Conservation (phyloP, 2,888 invertebrate genomes). For the Sycophila texana region DNA sequence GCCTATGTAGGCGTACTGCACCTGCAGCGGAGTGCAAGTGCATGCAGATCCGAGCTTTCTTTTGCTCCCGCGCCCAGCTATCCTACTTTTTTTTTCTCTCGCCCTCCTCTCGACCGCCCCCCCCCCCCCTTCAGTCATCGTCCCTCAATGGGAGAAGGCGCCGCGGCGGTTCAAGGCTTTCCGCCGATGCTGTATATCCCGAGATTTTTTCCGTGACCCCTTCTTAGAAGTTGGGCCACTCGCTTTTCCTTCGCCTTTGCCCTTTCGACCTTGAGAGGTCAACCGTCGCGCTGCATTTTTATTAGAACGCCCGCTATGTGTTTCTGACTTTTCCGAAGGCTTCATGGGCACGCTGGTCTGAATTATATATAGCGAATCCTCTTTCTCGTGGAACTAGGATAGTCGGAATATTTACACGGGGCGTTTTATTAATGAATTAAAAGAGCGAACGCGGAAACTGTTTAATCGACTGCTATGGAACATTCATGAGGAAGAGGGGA, state of each 20-base stretch:
- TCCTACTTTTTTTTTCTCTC: not conserved
- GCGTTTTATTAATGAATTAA: no score
- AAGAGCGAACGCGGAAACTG: no score
- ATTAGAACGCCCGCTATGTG: not conserved
- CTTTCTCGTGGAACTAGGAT: no score
- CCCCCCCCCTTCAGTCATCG: not conserved
- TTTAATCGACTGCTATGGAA: no score
- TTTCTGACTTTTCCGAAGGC: no score
- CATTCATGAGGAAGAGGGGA: no score
- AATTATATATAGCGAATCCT: no score
- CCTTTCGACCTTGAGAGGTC: constrained; percentile 54
- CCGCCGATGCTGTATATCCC: not conserved
- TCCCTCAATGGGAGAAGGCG: not conserved
- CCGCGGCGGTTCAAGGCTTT: not conserved
- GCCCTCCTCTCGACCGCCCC: not conserved
- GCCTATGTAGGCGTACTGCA: no score
- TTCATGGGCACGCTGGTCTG: no score
- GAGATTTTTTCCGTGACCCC: constrained; percentile 11
- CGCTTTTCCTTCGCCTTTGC: constrained; percentile 17
- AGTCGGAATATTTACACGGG: no score
- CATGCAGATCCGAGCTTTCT: constrained; percentile 19
- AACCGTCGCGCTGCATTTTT: constrained; percentile 27
- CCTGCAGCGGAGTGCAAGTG: constrained; percentile 6
- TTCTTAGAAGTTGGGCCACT: constrained; percentile 8
- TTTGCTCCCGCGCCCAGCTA: constrained; percentile 16